Percentiles rank a stretch among this genome's conserved stretches.
Evolutionary conservation across 2,797 vertebrate genomes (phyloP).

Genomic region (Falco concolor): DNA sequence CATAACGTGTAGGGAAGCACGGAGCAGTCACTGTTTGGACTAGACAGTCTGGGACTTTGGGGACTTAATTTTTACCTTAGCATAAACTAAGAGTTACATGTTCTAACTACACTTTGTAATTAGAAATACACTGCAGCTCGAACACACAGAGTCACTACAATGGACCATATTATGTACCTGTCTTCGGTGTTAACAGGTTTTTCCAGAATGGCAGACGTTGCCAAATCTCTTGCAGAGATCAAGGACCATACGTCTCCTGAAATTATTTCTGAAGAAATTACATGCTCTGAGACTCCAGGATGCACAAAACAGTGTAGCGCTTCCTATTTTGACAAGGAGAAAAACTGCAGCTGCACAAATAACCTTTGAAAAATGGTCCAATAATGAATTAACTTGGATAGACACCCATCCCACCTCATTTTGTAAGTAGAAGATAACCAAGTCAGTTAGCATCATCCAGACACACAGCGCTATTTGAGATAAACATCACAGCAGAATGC

Average conservation of each 20-base stretch:
- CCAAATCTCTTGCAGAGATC: not conserved
- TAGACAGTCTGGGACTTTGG: not conserved
- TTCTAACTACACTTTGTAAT: not conserved
- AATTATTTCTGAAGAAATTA: not conserved
- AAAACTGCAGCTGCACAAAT: not conserved
- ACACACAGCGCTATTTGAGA: not conserved
- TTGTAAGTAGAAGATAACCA: not conserved
- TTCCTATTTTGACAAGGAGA: not conserved
- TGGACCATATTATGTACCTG: not conserved
- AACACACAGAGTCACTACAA: accelerated
- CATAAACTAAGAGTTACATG: not conserved
- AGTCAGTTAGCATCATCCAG: not conserved
- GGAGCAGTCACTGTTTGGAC: not conserved
- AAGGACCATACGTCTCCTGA: not conserved
- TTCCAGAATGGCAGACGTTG: not conserved
- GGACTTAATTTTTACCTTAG: not conserved
- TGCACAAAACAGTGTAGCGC: accelerated
- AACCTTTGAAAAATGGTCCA: not conserved
- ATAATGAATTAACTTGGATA: not conserved
- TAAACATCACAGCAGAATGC: not conserved
- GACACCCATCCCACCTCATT: not conserved
- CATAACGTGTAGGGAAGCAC: not conserved
- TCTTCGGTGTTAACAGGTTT: not conserved
- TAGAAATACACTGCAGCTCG: not conserved
- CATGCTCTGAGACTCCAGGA: not conserved